phyloP scores from a whole-genome alignment of 1,140 invertebrate species.

The Plodia interpunctella region DNA sequence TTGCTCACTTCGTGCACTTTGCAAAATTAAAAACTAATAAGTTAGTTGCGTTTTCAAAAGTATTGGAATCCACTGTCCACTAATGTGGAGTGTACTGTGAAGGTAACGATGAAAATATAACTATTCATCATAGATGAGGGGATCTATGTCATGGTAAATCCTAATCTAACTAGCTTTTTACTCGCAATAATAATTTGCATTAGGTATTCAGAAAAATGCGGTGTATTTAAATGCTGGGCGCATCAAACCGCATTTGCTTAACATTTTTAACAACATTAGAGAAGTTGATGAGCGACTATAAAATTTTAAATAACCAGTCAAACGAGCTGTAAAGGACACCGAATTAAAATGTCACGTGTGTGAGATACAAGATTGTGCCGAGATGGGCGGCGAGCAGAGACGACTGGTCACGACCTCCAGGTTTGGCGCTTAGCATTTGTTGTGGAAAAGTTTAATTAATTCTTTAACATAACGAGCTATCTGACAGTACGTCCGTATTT shows the following conservation, averaged over 20 bases:
- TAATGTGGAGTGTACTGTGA: too few species aligned
- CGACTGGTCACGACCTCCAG: slow-evolving; percentile 5
- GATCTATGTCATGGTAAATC: too few species aligned
- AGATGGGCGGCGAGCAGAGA: neutral
- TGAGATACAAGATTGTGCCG: neutral
- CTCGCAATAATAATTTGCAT: too few species aligned
- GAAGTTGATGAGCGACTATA: slow-evolving; percentile 29
- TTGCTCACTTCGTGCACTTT: too few species aligned
- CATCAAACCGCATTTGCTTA: slow-evolving; percentile 9
- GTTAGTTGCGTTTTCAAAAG: too few species aligned
- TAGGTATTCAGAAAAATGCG: slow-evolving; percentile 9
- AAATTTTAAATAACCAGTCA: slow-evolving; percentile 34
- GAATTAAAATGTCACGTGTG: slow-evolving; percentile 14
- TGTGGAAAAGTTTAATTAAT: slow-evolving; percentile 6
- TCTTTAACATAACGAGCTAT: neutral
- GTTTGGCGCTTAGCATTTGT: neutral
- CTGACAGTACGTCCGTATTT: too few species aligned
- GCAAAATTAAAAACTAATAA: too few species aligned
- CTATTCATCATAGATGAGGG: too few species aligned
- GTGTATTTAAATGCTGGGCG: slow-evolving; percentile 26
- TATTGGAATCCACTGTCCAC: too few species aligned
- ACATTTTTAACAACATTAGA: slow-evolving; percentile 14
- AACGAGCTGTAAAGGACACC: slow-evolving; percentile 32
- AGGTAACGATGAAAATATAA: too few species aligned
- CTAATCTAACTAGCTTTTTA: too few species aligned